Conservation (phyloP, 2,888 invertebrate genomes). For the Ichneumoninae sp. region DNA sequence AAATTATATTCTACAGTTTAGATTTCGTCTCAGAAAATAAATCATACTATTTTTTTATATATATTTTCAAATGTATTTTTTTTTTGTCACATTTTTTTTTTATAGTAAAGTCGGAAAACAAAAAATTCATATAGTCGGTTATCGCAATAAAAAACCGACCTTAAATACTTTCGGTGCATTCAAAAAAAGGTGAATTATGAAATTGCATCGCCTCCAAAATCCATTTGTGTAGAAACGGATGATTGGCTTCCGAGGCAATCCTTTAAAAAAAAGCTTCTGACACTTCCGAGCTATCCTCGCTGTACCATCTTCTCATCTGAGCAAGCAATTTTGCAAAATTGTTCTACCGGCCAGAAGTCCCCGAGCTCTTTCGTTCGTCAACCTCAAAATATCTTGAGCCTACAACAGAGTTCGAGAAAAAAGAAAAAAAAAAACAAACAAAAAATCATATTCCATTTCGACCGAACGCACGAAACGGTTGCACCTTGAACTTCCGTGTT, state of each 20-base stretch:
- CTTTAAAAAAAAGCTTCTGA: not conserved
- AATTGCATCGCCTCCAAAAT: not conserved
- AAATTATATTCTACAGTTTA: too few relatives aligned
- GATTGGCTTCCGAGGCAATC: not conserved
- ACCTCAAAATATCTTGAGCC: not conserved
- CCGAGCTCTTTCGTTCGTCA: not conserved
- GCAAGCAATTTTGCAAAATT: conserved; percentile 1
- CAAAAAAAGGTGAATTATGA: not conserved
- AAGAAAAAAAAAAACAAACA: not conserved
- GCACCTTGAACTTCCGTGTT: conserved; percentile 45
- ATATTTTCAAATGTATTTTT: too few relatives aligned
- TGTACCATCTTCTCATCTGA: not conserved
- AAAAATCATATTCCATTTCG: conserved; percentile 23
- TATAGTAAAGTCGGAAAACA: too few relatives aligned
- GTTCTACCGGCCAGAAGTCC: conserved; percentile 27
- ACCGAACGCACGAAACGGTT: conserved; percentile 51
- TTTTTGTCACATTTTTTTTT: too few relatives aligned
- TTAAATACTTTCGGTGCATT: too few relatives aligned
- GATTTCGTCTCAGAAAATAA: too few relatives aligned
- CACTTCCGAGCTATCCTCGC: not conserved
- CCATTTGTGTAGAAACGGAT: not conserved
- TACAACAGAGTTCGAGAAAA: conserved; percentile 9
- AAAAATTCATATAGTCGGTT: too few relatives aligned
- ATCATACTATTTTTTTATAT: too few relatives aligned
- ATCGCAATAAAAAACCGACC: too few relatives aligned